Evolutionary conservation across 1,140 invertebrate genomes (phyloP).

Genomic region (Bombus consobrinus): DNA sequence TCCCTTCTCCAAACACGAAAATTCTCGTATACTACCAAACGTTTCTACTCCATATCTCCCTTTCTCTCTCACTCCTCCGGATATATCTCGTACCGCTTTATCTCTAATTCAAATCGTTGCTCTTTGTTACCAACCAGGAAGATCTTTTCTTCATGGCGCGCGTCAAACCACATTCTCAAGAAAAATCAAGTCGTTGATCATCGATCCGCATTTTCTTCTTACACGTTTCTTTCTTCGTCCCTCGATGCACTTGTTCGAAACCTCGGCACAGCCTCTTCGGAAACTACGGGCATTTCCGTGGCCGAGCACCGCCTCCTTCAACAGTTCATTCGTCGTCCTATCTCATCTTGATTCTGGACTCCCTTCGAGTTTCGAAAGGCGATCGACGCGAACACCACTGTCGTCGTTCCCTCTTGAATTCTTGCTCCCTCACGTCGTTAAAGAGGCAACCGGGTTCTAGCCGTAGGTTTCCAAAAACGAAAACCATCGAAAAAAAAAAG

Average conservation of each 20-base stretch:
- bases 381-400: constrained; percentile 20
- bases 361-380: not conserved
- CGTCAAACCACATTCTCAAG: not conserved
- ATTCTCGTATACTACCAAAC: not conserved
- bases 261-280: constrained; percentile 30
- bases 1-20: not conserved
- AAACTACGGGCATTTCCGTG: constrained; percentile 30
- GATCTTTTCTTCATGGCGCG: not conserved
- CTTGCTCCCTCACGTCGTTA: not conserved
- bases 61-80: not conserved
- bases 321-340: not conserved
- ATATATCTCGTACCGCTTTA: not conserved
- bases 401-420: not conserved
- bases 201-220: not conserved
- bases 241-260: constrained; percentile 3
- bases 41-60: not conserved
- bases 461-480: not conserved
- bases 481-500: not conserved
- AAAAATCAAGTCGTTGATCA: constrained; percentile 8
- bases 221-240: not conserved
- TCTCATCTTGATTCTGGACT: not conserved
- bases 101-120: not conserved
- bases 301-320: constrained; percentile 5
- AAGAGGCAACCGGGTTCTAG: not conserved
- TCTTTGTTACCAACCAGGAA: constrained; percentile 10